phyloP scores from a whole-genome alignment of 2,888 invertebrate species.

The Andricus curvator region DNA sequence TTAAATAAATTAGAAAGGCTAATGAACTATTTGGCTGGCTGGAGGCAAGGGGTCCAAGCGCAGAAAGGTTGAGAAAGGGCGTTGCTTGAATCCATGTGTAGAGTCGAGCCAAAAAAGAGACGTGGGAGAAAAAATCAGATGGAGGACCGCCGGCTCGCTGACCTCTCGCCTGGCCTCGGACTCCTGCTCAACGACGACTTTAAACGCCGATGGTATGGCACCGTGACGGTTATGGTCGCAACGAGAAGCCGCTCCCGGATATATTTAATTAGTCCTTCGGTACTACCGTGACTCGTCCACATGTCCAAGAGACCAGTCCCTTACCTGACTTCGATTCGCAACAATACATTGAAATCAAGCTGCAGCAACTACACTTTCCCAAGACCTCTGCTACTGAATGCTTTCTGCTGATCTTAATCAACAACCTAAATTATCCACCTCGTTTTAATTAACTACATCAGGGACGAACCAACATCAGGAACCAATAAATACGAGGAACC shows the following conservation, averaged over 20 bases:
- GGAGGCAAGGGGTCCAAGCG: constrained; percentile 19
- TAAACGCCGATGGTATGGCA: constrained; percentile 61
- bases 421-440: constrained; percentile 23
- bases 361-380: constrained; percentile 26
- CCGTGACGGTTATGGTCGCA: constrained; percentile 65
- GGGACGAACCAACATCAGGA: background rate
- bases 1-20: constrained; percentile 35
- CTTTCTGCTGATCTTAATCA: constrained; percentile 16
- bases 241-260: constrained; percentile 71
- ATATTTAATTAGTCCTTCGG: constrained; percentile 68
- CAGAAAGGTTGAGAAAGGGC: constrained; percentile 45
- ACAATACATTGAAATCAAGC: constrained; percentile 30
- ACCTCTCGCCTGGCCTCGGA: constrained; percentile 68
- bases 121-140: constrained; percentile 51
- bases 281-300: constrained; percentile 39
- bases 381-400: constrained; percentile 20
- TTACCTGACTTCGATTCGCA: constrained; percentile 36
- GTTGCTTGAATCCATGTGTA: constrained; percentile 8
- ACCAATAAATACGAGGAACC: too few relatives aligned
- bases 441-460: constrained; percentile 12
- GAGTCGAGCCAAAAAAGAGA: constrained; percentile 46
- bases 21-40: constrained; percentile 35
- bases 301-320: constrained; percentile 37
- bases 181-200: constrained; percentile 67
- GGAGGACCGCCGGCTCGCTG: constrained; percentile 64